A percentile compares a stretch with the other conserved stretches of the same genome.
phyloP scores from a whole-genome alignment of 2,113 vertebrate species.

The Proteles cristata region DNA sequence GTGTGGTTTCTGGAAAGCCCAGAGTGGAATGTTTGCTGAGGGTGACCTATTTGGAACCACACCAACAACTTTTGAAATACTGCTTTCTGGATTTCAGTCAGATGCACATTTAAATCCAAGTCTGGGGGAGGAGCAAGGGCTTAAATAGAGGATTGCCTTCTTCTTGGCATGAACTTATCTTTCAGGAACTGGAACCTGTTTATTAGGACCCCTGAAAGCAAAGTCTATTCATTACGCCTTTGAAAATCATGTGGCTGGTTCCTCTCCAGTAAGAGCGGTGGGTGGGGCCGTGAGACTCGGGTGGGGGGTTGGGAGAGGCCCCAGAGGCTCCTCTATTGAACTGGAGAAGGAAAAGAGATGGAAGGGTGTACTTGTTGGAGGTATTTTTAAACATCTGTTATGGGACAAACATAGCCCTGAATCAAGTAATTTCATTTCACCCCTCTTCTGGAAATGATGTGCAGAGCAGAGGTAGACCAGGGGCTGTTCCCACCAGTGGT shows the following conservation, averaged over 20 bases:
- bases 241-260: neutral
- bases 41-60: conserved; percentile 89
- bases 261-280: neutral
- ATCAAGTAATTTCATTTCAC: neutral
- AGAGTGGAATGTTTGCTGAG: conserved; percentile 85
- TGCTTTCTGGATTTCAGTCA: conserved; percentile 84
- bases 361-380: neutral
- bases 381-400: neutral
- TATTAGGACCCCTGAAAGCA: neutral
- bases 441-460: neutral
- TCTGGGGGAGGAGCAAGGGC: conserved; percentile 67
- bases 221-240: conserved; percentile 46
- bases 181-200: conserved; percentile 35
- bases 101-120: conserved; percentile 80
- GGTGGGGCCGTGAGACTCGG: neutral
- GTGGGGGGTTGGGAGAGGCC: neutral
- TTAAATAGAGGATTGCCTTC: conserved; percentile 73
- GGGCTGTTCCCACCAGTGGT: neutral
- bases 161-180: conserved; percentile 55
- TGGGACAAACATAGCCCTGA: neutral
- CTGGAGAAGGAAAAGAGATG: neutral
- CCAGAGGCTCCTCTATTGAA: neutral
- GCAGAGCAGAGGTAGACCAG: neutral
- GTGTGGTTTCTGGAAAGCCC: conserved; percentile 85
- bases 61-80: conserved; percentile 86